phyloP scores from a whole-genome alignment of 2,113 vertebrate genomes.

The Grantiella picta region DNA sequence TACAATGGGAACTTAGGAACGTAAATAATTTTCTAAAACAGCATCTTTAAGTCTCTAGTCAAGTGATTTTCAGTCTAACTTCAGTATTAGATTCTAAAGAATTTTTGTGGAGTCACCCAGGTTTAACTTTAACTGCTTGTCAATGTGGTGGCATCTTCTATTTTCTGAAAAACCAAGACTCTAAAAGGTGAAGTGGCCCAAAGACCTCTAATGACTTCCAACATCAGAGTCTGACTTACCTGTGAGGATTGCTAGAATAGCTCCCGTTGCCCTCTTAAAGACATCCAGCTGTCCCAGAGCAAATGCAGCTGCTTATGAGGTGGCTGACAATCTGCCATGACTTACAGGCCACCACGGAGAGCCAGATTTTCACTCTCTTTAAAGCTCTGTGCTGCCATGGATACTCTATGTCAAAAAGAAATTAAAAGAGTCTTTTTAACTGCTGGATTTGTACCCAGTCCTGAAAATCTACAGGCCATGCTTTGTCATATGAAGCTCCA shows the following conservation, averaged over 20 bases:
- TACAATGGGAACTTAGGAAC: not conserved
- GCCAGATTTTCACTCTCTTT: not conserved
- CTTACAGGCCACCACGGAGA: not conserved
- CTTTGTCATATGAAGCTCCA: not conserved
- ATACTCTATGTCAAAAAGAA: not conserved
- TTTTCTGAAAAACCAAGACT: not conserved
- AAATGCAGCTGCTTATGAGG: not conserved
- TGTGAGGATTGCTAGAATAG: not conserved
- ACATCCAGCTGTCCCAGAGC: not conserved
- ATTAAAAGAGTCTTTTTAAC: not conserved
- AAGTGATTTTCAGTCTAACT: not conserved
- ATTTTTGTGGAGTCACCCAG: not conserved
- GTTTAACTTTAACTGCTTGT: not conserved
- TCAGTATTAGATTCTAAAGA: not conserved
- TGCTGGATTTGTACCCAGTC: not conserved
- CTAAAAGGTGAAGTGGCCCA: not conserved
- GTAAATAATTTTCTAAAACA: not conserved
- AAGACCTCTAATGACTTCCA: not conserved
- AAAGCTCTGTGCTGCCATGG: not conserved
- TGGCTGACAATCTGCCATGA: accelerated
- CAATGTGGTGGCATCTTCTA: not conserved
- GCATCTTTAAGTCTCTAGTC: not conserved
- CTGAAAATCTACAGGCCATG: not conserved
- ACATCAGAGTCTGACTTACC: not conserved
- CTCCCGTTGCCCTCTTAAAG: not conserved